Evolutionary conservation across 2,113 vertebrate genomes (phyloP).

Genomic region (Hippolais icterina): DNA sequence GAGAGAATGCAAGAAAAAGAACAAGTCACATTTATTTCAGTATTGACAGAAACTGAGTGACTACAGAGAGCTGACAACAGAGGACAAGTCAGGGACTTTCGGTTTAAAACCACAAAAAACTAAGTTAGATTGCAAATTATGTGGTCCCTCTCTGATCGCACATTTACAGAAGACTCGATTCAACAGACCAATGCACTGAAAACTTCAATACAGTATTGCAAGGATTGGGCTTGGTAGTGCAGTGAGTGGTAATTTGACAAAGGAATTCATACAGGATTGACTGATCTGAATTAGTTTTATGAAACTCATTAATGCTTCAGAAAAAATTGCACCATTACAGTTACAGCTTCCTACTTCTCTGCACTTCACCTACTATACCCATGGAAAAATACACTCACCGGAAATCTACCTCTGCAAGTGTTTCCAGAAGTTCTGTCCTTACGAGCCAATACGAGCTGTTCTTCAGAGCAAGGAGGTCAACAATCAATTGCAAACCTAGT

Average conservation of each 20-base stretch:
- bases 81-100: neutral
- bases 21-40: neutral
- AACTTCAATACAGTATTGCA: neutral
- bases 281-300: neutral
- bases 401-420: constrained; percentile 92
- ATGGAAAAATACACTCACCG: constrained; percentile 72
- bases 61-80: neutral
- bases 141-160: neutral
- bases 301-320: neutral
- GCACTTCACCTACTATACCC: neutral
- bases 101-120: neutral
- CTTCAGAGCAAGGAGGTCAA: constrained; percentile 85
- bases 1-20: neutral
- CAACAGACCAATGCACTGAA: neutral
- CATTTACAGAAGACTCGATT: neutral
- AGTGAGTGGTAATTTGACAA: neutral
- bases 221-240: neutral
- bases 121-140: neutral
- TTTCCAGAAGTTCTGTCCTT: constrained; percentile 93
- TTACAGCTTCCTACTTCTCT: neutral
- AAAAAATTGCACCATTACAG: neutral
- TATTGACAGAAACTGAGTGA: neutral
- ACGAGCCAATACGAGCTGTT: constrained; percentile 95
- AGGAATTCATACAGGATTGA: neutral
- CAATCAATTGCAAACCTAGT: constrained; percentile 87